A percentile compares a stretch with the other conserved stretches of the same genome.
phyloP scores from a whole-genome alignment of 2,888 invertebrate species.

The Hypomecis punctinalis region DNA sequence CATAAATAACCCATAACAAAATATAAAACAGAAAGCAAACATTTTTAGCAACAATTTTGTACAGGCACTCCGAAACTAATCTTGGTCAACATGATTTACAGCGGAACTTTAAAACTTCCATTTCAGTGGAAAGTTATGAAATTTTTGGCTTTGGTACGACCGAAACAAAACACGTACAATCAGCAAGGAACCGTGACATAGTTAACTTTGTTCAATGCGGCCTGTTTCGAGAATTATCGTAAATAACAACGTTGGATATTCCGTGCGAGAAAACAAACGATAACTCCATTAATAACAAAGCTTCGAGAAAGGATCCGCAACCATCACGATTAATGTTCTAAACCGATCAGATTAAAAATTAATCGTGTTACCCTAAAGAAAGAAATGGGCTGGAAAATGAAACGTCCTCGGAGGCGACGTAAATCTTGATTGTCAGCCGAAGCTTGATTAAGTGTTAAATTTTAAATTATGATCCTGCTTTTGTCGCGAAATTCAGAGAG shows the following conservation, averaged over 20 bases:
- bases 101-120: conserved; percentile 36
- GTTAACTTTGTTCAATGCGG: conserved; percentile 46
- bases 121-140: conserved; percentile 34
- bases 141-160: conserved; percentile 38
- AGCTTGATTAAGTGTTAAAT: conserved; percentile 81
- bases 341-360: conserved; percentile 72
- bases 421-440: conserved; percentile 75
- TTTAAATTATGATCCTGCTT: conserved; percentile 72
- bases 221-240: conserved; percentile 49
- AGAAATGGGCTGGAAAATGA: conserved; percentile 75
- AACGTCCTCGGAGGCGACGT: conserved; percentile 63
- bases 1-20: conserved; percentile 6
- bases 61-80: conserved; percentile 30
- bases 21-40: conserved; percentile 7
- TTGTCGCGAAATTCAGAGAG: conserved; percentile 46
- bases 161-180: conserved; percentile 50
- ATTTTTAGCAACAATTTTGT: conserved; percentile 15
- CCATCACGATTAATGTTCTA: conserved; percentile 53
- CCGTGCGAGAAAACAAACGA: conserved; percentile 52
- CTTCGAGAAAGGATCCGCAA: conserved; percentile 25
- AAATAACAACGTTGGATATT: conserved; percentile 58
- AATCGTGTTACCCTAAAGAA: conserved; percentile 69
- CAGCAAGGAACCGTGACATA: conserved; percentile 45
- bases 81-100: conserved; percentile 39
- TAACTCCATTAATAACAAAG: conserved; percentile 55